Evolutionary conservation across 35 echinoderm and acorn worm species (phyloP), one percentile per base, ranked within the genome.

Genomic region (Apostichopus californicus): DNA sequence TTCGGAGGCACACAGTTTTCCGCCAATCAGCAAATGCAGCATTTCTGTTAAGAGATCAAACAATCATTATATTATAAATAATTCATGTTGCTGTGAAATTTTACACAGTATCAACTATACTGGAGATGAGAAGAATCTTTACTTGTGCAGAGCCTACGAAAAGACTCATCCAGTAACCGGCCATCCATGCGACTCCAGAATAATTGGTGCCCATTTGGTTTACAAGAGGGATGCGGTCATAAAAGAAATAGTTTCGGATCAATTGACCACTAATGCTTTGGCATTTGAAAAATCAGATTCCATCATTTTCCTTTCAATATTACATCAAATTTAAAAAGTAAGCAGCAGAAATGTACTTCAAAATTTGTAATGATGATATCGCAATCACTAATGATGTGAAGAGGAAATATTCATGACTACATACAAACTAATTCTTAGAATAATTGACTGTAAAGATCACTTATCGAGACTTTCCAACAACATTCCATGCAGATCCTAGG

Each of bases 111-210:
- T 23, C 12, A 71, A 65, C 26, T 7, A 63, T 25, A 8, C 9
- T 65, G 65, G 86, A 20, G 26, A 87, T 28, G 14, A 59, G 23
- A 64, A 88, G 26, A 72, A 68, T 3, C 5, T 68, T 12, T 88
- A 88, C 26, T 3, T 88, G 86, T 88, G 86, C 86, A 88, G 57
- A 72, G 86, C 66, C 5, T 88, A 64, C 11, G 58, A 72, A 56
- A 56, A 72, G 24, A 88, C n/a, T 66, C 15, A 88, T 53, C 46
- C 14, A 55, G 8, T 82, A 56, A 55, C 55, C 55, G 15, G 3
- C 46, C 46, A 53, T 56, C 80, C 55, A 82, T 82, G 80, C n/a
- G 80, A 82, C 55, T 82, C 80, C 4, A 53, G 80, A 56, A 11
- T 82, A 56, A 82, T 82, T 82, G 80, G 80, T 55, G 80, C 14